phyloP scores from a whole-genome alignment of 2,113 vertebrate species.

The Phaethornis superciliosus region DNA sequence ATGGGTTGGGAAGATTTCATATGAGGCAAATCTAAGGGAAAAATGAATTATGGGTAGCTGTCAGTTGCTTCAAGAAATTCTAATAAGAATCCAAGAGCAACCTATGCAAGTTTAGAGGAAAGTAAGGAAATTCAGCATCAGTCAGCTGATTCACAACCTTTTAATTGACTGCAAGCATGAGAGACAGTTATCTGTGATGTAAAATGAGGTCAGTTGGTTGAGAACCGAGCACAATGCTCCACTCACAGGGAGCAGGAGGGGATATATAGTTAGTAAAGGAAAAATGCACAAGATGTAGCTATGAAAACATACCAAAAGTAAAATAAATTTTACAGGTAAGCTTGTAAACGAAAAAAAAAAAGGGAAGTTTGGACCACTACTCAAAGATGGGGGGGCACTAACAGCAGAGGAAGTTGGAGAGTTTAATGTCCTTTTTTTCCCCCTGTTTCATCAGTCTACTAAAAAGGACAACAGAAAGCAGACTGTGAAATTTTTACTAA shows the following conservation, averaged over 20 bases:
- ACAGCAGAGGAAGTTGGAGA: neutral
- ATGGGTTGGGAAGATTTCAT: neutral
- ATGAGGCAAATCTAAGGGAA: neutral
- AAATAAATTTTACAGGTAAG: neutral
- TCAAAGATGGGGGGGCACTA: neutral
- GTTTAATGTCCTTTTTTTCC: neutral
- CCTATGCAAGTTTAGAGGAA: neutral
- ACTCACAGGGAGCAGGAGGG: rapidly evolving
- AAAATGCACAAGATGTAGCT: neutral
- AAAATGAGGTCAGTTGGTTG: neutral
- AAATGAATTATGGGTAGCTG: neutral
- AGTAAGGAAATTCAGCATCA: neutral
- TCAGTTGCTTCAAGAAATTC: neutral
- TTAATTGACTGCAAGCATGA: neutral
- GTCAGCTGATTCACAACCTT: neutral
- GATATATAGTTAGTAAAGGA: neutral
- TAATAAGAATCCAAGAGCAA: neutral
- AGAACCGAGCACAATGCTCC: neutral
- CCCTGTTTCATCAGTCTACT: neutral
- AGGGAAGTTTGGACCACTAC: neutral
- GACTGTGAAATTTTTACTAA: neutral
- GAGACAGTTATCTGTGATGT: neutral
- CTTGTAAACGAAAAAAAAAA: neutral
- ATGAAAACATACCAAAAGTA: neutral
- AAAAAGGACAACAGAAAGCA: neutral